phyloP scores from a whole-genome alignment of 2,113 vertebrate species.

The Okapia johnstoni region DNA sequence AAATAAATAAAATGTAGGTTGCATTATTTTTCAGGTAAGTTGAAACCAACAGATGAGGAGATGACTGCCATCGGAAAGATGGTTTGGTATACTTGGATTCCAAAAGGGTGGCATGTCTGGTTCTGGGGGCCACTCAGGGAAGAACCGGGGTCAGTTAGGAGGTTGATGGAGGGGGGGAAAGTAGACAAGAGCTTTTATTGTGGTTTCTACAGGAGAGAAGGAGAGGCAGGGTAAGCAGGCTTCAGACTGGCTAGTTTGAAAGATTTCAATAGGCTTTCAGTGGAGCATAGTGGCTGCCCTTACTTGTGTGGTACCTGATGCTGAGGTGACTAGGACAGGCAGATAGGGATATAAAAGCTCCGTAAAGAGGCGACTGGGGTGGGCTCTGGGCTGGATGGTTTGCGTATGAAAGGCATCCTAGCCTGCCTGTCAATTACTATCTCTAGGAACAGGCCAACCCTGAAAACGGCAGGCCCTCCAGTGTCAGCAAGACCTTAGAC shows the following conservation, averaged over 20 bases:
- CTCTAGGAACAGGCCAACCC: neutral
- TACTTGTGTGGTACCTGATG: neutral
- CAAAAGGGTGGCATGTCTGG: neutral
- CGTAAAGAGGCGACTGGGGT: neutral
- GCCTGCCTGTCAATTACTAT: neutral
- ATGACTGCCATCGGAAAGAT: neutral
- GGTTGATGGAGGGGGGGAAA: neutral
- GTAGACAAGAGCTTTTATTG: neutral
- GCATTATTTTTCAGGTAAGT: neutral
- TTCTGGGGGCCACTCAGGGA: no score
- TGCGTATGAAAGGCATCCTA: neutral
- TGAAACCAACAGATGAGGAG: neutral
- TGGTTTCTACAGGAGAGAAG: neutral
- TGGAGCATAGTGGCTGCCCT: neutral
- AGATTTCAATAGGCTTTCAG: neutral
- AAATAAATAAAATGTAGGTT: neutral
- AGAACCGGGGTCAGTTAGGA: neutral
- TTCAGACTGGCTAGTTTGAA: neutral
- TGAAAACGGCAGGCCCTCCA: neutral
- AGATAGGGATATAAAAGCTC: neutral
- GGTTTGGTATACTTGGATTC: neutral
- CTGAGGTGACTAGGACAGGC: neutral
- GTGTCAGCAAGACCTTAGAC: neutral
- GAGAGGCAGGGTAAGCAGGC: neutral
- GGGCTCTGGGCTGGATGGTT: neutral